A percentile compares a stretch with the other conserved stretches of the same genome.
Evolutionary conservation across 2,797 vertebrate genomes (phyloP).

Genomic region (Tauraco hartlaubi): DNA sequence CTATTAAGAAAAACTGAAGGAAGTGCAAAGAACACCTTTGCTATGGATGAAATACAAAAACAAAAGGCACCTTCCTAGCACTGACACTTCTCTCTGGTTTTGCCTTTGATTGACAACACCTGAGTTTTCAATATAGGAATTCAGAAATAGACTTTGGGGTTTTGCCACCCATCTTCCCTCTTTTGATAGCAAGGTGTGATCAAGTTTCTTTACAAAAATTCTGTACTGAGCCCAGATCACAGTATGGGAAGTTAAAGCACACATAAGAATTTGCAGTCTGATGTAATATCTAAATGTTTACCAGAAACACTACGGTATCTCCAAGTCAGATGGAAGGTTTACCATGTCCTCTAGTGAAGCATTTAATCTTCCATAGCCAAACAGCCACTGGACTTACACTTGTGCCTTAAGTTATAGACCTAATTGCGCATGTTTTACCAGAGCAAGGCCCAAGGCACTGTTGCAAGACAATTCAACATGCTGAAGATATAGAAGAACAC

Average conservation of each 20-base stretch:
- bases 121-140: background rate
- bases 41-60: background rate
- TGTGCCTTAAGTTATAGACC: background rate
- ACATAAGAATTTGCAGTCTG: background rate
- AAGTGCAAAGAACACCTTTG: background rate
- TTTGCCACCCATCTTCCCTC: background rate
- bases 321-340: background rate
- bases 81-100: background rate
- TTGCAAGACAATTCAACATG: background rate
- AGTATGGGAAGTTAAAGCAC: background rate
- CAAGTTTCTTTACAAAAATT: background rate
- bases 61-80: background rate
- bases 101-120: background rate
- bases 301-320: background rate
- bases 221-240: background rate
- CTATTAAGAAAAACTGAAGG: background rate
- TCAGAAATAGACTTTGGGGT: background rate
- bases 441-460: background rate
- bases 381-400: background rate
- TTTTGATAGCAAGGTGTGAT: background rate
- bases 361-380: background rate
- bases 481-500: background rate
- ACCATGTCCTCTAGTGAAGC: background rate
- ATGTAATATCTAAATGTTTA: background rate
- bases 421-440: background rate